Evolutionary conservation across 2,113 vertebrate genomes (phyloP).

Genomic region (Paedocypris sp.): DNA sequence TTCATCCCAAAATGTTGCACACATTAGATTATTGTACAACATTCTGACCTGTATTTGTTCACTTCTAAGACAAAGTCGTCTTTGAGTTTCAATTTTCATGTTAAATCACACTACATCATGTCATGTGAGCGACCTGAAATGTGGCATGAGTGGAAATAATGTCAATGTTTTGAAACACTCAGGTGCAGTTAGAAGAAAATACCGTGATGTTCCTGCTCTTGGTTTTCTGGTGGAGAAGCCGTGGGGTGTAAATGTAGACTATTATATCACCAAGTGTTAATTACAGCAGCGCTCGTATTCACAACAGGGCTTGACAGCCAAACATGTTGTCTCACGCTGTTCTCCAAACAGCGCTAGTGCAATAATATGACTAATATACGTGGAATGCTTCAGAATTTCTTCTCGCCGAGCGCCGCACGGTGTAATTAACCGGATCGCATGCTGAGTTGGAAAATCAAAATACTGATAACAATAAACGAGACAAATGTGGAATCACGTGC

Average conservation of each 20-base stretch:
- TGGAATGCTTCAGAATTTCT: slow-evolving; percentile 51
- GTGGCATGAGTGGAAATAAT: too few species aligned
- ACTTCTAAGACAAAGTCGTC: too few species aligned
- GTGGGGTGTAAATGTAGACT: slow-evolving; percentile 46
- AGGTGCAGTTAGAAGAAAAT: too few species aligned
- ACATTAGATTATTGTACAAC: too few species aligned
- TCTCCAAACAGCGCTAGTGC: slow-evolving; percentile 34
- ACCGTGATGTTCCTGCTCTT: slow-evolving; percentile 43
- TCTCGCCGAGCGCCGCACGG: slow-evolving; percentile 11
- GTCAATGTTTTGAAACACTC: slow-evolving; percentile 16
- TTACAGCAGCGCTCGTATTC: slow-evolving; percentile 53
- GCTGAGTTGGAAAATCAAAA: background rate
- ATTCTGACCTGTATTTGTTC: too few species aligned
- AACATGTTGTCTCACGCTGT: slow-evolving; percentile 59
- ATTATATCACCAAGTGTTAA: slow-evolving; percentile 56
- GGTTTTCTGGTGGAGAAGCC: slow-evolving; percentile 30
- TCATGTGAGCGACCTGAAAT: too few species aligned
- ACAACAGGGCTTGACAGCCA: slow-evolving; percentile 45
- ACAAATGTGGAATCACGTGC: too few species aligned
- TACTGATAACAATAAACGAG: background rate
- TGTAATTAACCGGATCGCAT: slow-evolving; percentile 7
- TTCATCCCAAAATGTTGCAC: too few species aligned
- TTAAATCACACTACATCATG: too few species aligned
- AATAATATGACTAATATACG: slow-evolving; percentile 53
- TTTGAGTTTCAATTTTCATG: too few species aligned